Evolutionary conservation across 2,888 invertebrate species (phyloP), one percentile per base, ranked within the genome.

Genomic region (Mesorhabditis spiculigera): DNA sequence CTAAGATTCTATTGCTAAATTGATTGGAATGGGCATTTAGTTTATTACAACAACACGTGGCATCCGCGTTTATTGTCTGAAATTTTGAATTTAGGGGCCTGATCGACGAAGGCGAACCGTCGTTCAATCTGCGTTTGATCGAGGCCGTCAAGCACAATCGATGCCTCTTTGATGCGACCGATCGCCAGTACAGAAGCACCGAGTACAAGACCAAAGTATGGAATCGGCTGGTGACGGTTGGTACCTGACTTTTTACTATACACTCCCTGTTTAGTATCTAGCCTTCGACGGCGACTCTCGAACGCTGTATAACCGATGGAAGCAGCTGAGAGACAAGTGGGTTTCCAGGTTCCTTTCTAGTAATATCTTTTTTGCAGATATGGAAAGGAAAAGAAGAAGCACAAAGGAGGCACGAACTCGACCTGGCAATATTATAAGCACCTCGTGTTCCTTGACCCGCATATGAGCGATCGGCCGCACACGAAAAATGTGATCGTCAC

Each of bases 371-470:
- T 1, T 71, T 73, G 16, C 45, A 76, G 76, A 65, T 77, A 81
- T 62, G 82, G 82, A 63, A 82, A 82, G 63, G 82, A 82, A 72
- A 82, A 82, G 67, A 72, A 79, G 70, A 82, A 82, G 71, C 67
- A 74, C 61, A 82, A 81, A 62, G 80, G 80, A 44, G 73, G 73
- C 5, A 81, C 79, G 3, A 68, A 69, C 63, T 79, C 82, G 13
- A 74, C 75, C 4, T 82, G 82, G 82, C 82, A 82, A 63, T 81
- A 82, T 65, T 82, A 73, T 68, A 81, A 83, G 70, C 78, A 81
- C 68, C 73, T 83, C 5, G 69, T 66, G n/a, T 83, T 83, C 68
- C 75, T 83, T n/a, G 81, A 83, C 69, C 82, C 83, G 1, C 80
- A 82, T 68, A 83, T 83, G 81, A 72, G 77, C 8, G 83, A 83